Evolutionary conservation across 2,113 vertebrate species (phyloP), one percentile per base, ranked within the genome.

Genomic region (Pituophis catenifer): DNA sequence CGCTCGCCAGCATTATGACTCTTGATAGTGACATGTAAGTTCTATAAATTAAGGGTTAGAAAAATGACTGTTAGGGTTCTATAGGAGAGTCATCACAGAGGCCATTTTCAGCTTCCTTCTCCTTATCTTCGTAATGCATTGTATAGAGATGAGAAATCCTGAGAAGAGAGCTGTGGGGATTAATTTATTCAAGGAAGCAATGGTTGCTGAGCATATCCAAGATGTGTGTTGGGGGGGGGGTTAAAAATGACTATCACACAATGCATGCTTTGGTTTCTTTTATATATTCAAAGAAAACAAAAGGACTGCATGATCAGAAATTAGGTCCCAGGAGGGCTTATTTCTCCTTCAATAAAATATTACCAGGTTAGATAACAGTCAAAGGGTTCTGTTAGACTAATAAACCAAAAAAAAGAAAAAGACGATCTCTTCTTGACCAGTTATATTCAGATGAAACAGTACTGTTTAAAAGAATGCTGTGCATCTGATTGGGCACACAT

Each of bases 141-240:
- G 48, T 86, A 95, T 75, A 95, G 90, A 0, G 91, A 92, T 94
- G 94, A 95, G 94, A 95, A 96, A 44, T 95, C 95, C 94, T 75
- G 92, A 95, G 58, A 93, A 92, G 93, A 95, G 48, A 58, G 95
- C 91, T 94, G 92, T 92, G 94, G 95, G 93, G 88, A 91, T 96
- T 94, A 95, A 94, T 95, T 96, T 95, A 94, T 92, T 95, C 95
- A 95, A 93, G 94, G 33, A 91, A 92, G 70, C 94, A 94, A 86
- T 93, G 89, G 95, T 92, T 89, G 96, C 95, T 48, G 90, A 95
- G 93, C 90, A 96, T 94, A 94, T 57, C 58, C 91, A 94, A 94
- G 89, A 94, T n/a, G 91, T 23, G 62, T 86, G 62, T n/a, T n/a
- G 88, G 93, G 54, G 54, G 13, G 13, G 15, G 44, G 33, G 21